Conservation (phyloP, 2,113 vertebrate genomes). For the Talpa occidentalis region DNA sequence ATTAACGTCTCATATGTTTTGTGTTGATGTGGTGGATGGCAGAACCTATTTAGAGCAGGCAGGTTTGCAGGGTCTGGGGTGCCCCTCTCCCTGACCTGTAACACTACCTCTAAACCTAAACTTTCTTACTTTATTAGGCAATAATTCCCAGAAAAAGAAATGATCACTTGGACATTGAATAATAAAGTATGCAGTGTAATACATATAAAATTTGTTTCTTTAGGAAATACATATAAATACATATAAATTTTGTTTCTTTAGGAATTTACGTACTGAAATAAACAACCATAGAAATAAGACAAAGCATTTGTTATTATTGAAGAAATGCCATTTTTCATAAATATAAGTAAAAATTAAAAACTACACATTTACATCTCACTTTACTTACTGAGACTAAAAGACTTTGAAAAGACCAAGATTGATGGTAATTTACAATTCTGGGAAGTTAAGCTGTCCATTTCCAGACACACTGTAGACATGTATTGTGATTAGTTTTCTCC, state of each 20-base stretch:
- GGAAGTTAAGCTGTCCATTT: neutral
- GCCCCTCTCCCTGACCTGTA: too few species aligned
- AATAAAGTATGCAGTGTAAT: neutral
- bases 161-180: neutral
- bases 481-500: neutral
- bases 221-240: conserved; percentile 13
- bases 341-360: neutral
- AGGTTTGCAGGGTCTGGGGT: too few species aligned
- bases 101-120: neutral
- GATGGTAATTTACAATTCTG: neutral
- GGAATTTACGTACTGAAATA: neutral
- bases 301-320: neutral
- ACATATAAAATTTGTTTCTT: neutral
- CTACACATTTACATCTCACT: neutral
- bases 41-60: too few species aligned
- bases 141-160: neutral
- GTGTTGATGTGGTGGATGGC: too few species aligned
- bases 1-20: too few species aligned
- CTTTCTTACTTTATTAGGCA: neutral
- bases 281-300: neutral
- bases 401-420: too few species aligned
- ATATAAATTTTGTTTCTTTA: neutral
- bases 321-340: neutral
- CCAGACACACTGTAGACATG: neutral
- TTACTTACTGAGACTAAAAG: neutral